These are phyloP conservation scores for Conomelus anceps DNA, from an alignment of 2,888 invertebrate genomes.

Conservation along the genomic window DNA sequence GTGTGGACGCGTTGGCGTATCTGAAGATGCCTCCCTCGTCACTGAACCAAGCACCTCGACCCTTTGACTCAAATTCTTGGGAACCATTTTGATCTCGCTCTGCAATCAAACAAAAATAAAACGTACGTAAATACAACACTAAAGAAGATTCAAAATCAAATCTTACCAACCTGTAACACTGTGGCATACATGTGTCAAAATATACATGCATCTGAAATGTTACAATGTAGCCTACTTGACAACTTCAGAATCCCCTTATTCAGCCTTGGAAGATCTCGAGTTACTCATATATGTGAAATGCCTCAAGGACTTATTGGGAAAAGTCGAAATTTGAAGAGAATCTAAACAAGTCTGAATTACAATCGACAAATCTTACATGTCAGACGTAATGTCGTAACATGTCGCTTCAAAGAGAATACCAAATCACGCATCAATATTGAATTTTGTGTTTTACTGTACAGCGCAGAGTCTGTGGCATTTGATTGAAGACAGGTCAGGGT, in stretches of 20 bases:
- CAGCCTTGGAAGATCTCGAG: neutral
- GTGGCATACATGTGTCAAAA: neutral
- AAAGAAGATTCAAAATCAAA: no score
- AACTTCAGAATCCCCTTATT: no score
- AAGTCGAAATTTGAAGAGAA: neutral
- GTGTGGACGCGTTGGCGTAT: constrained; percentile 47
- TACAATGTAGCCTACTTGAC: neutral
- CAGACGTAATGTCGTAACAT: neutral
- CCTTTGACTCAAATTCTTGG: constrained; percentile 48
- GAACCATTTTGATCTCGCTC: constrained; percentile 72
- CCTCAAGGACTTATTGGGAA: neutral
- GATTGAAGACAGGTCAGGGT: neutral
- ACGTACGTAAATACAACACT: no score
- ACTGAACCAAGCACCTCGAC: constrained; percentile 45
- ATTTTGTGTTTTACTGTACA: neutral
- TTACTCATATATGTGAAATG: neutral
- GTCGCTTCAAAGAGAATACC: neutral
- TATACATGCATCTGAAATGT: neutral
- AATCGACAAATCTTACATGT: neutral
- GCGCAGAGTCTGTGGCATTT: neutral
- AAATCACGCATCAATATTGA: neutral
- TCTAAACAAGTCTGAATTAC: neutral
- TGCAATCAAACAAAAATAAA: constrained; percentile 35
- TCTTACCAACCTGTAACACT: no score
- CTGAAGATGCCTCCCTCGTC: constrained; percentile 47